Conservation (phyloP, 35 echinoderm and acorn worm genomes). For the Heliocidaris erythrogramma region DNA sequence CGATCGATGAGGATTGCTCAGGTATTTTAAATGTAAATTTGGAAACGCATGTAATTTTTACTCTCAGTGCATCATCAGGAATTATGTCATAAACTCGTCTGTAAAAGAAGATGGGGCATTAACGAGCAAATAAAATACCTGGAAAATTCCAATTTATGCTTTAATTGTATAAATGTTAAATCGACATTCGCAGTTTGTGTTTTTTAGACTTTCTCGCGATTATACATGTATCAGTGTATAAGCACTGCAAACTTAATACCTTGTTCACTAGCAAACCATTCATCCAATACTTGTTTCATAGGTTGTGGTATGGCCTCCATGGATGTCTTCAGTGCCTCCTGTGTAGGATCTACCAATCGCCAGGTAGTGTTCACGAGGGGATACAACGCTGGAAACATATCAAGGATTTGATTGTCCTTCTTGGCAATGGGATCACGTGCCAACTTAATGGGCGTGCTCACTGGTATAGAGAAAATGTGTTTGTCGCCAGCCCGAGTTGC, state of each 20-base stretch:
- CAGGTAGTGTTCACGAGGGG: constrained; percentile 1
- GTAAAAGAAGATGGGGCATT: too few relatives aligned
- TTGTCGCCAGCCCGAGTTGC: constrained; percentile 14
- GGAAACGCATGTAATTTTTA: too few relatives aligned
- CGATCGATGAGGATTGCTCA: too few relatives aligned
- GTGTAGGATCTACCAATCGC: not conserved
- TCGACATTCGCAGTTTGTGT: too few relatives aligned
- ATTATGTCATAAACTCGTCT: too few relatives aligned
- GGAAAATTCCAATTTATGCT: too few relatives aligned
- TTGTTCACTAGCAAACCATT: not conserved
- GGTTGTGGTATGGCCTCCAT: constrained; percentile 41
- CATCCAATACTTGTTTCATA: not conserved
- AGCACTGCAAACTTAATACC: not conserved
- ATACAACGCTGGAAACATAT: not conserved
- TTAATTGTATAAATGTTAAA: too few relatives aligned
- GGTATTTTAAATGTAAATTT: too few relatives aligned
- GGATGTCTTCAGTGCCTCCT: not conserved
- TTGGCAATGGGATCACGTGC: not conserved
- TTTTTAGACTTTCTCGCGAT: too few relatives aligned
- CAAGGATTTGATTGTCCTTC: not conserved
- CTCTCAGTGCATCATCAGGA: too few relatives aligned
- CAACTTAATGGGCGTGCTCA: not conserved
- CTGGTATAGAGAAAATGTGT: not conserved
- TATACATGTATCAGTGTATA: too few relatives aligned
- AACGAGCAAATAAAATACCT: too few relatives aligned